Evolutionary conservation across 2,888 invertebrate genomes (phyloP).

Genomic region (Ernsta delagoae): DNA sequence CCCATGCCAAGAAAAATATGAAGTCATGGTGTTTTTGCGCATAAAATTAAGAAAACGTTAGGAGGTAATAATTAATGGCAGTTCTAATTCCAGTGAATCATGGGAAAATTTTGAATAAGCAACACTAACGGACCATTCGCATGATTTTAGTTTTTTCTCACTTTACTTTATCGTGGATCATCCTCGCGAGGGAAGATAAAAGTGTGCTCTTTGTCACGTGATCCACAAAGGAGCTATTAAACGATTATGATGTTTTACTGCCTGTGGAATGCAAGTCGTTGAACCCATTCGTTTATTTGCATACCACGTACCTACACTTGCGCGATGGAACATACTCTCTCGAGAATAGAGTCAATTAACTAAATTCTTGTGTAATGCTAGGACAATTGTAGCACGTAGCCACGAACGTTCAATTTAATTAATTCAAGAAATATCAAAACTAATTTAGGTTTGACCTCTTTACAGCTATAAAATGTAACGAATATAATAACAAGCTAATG

Average conservation of each 20-base stretch:
- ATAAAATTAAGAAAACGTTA: slow-evolving; percentile 10
- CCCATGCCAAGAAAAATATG: slow-evolving; percentile 14
- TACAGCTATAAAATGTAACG: background rate
- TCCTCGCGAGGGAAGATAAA: slow-evolving; percentile 8
- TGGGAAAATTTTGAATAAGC: slow-evolving; percentile 24
- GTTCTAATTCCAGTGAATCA: slow-evolving; percentile 12
- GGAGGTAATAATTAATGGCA: slow-evolving; percentile 15
- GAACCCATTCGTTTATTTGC: slow-evolving; percentile 36
- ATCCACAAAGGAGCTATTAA: slow-evolving; percentile 20
- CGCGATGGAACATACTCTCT: slow-evolving; percentile 22
- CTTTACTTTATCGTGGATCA: background rate
- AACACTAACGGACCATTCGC: slow-evolving; percentile 9
- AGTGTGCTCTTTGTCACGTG: slow-evolving; percentile 1
- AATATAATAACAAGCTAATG: no score
- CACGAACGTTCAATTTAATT: background rate
- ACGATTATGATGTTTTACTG: slow-evolving; percentile 11
- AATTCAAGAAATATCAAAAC: background rate
- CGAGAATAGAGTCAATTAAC: slow-evolving; percentile 35
- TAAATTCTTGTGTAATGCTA: slow-evolving; percentile 31
- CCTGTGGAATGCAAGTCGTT: slow-evolving; percentile 17
- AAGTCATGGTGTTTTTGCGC: slow-evolving; percentile 17
- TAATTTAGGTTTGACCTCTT: background rate
- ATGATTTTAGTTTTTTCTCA: background rate
- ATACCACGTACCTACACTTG: slow-evolving; percentile 30
- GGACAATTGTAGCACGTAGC: background rate